Percentiles rank a stretch among this genome's conserved stretches.
phyloP scores from a whole-genome alignment of 1,140 invertebrate genomes.

The Trichonephila clavata region DNA sequence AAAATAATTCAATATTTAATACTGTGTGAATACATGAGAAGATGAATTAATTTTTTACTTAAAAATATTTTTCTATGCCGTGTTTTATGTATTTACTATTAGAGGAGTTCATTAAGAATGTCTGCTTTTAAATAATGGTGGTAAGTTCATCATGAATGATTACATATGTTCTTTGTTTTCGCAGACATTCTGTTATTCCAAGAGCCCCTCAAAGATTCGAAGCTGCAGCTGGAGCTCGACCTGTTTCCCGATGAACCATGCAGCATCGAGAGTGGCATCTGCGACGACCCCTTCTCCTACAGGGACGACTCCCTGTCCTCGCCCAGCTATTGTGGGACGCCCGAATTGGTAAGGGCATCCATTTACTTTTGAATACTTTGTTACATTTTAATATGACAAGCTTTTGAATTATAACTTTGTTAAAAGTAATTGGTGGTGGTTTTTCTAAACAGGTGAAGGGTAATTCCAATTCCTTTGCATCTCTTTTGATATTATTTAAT shows the following conservation, averaged over 20 bases:
- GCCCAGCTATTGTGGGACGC: constrained; percentile 75
- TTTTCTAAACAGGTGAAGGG: too few relatives aligned
- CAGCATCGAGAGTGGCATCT: constrained; percentile 50
- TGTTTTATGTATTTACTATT: too few relatives aligned
- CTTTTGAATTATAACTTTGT: not conserved
- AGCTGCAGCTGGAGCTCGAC: constrained; percentile 60
- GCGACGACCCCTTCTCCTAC: constrained; percentile 78
- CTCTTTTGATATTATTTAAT: too few relatives aligned
- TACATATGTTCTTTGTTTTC: not conserved
- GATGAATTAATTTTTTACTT: too few relatives aligned
- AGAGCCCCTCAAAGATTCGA: constrained; percentile 71
- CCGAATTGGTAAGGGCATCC: constrained; percentile 42
- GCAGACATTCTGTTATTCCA: constrained; percentile 76
- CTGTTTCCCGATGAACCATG: constrained; percentile 52
- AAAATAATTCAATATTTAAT: too few relatives aligned
- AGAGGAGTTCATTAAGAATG: too few relatives aligned
- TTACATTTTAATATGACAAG: not conserved
- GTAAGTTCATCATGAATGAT: too few relatives aligned
- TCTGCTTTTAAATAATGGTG: too few relatives aligned
- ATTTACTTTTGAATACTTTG: not conserved
- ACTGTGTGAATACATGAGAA: too few relatives aligned
- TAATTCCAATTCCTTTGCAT: too few relatives aligned
- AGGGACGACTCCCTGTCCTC: constrained; percentile 75
- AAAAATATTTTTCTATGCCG: too few relatives aligned
- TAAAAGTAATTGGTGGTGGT: too few relatives aligned